These are phyloP conservation scores for Antitype chi DNA, from an alignment of 2,888 invertebrate genomes.

Conservation along the genomic window DNA sequence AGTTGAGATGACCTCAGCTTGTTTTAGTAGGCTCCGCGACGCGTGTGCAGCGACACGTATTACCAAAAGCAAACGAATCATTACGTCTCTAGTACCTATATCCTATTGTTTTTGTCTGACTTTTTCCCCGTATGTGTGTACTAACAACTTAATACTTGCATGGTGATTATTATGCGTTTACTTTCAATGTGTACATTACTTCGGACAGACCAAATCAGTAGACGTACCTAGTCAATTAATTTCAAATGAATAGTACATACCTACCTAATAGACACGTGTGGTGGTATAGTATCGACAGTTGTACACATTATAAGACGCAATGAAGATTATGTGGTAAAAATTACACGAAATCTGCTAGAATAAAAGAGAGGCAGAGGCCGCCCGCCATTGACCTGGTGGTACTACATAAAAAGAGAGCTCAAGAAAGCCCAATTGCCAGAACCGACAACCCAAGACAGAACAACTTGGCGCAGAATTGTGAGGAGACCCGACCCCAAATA, in stretches of 20 bases:
- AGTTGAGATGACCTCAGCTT: conserved; percentile 10
- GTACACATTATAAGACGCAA: no score
- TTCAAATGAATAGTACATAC: background rate
- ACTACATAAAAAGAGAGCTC: no score
- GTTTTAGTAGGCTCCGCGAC: conserved; percentile 23
- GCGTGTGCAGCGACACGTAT: conserved; percentile 27
- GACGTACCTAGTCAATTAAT: background rate
- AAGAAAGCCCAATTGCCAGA: no score
- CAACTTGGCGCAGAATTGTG: no score
- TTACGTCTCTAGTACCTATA: background rate
- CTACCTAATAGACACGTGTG: no score
- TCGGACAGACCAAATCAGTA: background rate
- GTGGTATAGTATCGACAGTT: no score
- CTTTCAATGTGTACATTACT: background rate
- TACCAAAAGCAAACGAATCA: background rate
- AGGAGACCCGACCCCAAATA: no score
- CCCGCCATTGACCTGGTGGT: no score
- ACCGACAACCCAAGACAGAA: no score
- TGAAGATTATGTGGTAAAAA: no score
- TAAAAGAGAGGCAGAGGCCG: no score
- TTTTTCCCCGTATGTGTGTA: background rate
- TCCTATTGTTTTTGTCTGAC: background rate
- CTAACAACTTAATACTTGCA: background rate
- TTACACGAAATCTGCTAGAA: no score
- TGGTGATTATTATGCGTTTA: background rate